Conservation (phyloP, 1,140 invertebrate genomes). For the Zaprionus capensis region DNA sequence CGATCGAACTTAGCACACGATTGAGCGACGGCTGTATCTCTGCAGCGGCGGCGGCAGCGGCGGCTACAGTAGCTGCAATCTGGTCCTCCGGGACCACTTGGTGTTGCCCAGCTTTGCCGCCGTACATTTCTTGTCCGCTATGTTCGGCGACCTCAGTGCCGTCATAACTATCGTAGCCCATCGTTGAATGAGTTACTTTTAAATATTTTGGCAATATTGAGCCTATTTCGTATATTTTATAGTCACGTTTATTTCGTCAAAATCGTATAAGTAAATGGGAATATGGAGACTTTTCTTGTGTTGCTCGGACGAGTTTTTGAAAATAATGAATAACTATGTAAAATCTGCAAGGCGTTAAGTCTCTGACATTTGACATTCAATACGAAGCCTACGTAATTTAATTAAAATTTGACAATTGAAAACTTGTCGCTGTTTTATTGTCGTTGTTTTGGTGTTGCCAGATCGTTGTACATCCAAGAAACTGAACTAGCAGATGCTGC, state of each 20-base stretch:
- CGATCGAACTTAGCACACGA: slow-evolving; percentile 49
- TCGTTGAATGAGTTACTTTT: slow-evolving; percentile 28
- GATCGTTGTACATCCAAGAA: not conserved
- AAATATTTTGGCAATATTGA: slow-evolving; percentile 36
- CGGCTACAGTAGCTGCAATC: slow-evolving; percentile 15
- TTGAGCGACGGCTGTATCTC: slow-evolving; percentile 53
- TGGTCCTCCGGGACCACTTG: slow-evolving; percentile 13
- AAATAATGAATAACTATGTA: slow-evolving; percentile 21
- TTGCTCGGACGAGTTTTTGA: slow-evolving; percentile 38
- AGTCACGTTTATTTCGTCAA: slow-evolving; percentile 23
- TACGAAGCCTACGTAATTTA: not conserved
- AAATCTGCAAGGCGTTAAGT: not conserved
- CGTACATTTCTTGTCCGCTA: slow-evolving; percentile 21
- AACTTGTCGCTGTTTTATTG: not conserved
- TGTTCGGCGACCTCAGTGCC: slow-evolving; percentile 20
- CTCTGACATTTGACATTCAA: not conserved
- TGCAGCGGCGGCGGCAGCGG: slow-evolving; percentile 8
- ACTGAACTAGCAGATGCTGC: not conserved
- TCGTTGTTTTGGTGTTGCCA: slow-evolving; percentile 26
- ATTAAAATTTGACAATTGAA: slow-evolving; percentile 7
- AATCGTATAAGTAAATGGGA: slow-evolving; percentile 39
- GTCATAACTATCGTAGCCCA: slow-evolving; percentile 44
- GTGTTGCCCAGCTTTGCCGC: slow-evolving; percentile 7
- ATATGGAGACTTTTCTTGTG: slow-evolving; percentile 35
- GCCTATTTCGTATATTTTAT: slow-evolving; percentile 24